Evolutionary conservation across 2,113 vertebrate genomes (phyloP), one percentile per base, ranked within the genome.

Genomic region (Callipepla californica): DNA sequence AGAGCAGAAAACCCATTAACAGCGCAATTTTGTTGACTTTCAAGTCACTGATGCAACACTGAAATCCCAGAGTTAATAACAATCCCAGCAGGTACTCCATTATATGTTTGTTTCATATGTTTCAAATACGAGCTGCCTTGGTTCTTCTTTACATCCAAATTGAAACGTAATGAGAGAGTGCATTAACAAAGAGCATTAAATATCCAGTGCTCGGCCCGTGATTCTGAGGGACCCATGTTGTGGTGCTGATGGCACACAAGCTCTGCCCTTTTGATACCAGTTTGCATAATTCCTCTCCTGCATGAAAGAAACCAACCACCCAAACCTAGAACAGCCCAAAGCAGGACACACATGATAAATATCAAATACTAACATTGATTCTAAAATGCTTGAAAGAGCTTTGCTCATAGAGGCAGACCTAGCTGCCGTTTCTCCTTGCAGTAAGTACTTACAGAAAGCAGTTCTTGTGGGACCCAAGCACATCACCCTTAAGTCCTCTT

Each of bases 81-180:
- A 4, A 66, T 44, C 84, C 68, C 79, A 58, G 79, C 79, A 70
- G 79, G 88, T 59, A 44, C 69, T 59, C 62, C 34, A 7, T 30
- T 15, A 58, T 16, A 13, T 7, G 48, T 69, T 75, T 34, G 51
- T 75, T 89, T 51, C 62, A 36, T 36, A 36, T 36, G 34, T 36
- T 36, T 36, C 34, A 36, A 36, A 74, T 15, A 23, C 21, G 74
- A 84, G 67, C 68, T 2, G 2, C 55, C 26, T 32, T 28, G 44
- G 57, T 23, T 89, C 80, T 89, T 45, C 63, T 80, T 69, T 51
- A 85, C 62, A 69, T 51, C 57, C 62, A 80, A 75, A 89, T 36
- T 89, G 85, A 89, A 92, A 92, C 30, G 63, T 85, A 85, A 85
- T 80, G 74, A 89, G 75, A 85, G 75, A 26, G 51, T 2, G 48